These are phyloP conservation scores for Odontomachus brunneus DNA, from an alignment of 1,140 invertebrate genomes.

Conservation along the genomic window DNA sequence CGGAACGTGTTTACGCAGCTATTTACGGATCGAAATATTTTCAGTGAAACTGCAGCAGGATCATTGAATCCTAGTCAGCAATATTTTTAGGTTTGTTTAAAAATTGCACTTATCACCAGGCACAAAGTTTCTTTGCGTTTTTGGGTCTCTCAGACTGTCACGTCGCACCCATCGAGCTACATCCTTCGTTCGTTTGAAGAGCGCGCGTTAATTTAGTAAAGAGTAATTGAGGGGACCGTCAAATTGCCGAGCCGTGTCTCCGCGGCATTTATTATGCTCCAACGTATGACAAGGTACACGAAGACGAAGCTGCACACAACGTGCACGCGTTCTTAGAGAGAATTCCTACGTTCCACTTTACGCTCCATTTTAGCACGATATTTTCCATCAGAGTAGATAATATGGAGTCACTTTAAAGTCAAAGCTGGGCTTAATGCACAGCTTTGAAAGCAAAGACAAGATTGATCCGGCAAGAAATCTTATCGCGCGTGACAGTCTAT, in stretches of 20 bases:
- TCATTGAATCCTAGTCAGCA: background rate
- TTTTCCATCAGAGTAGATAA: slow-evolving; percentile 4
- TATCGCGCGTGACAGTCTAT: slow-evolving; percentile 30
- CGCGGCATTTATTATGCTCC: background rate
- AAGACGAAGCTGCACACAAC: background rate
- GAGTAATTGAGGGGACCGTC: background rate
- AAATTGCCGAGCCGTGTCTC: background rate
- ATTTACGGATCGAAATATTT: background rate
- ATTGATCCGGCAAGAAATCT: slow-evolving; percentile 15
- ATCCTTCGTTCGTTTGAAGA: background rate
- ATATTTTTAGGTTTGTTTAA: background rate
- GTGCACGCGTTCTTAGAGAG: background rate
- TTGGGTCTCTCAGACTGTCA: background rate
- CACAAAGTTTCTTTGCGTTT: background rate
- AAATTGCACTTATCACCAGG: background rate
- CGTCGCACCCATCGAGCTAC: background rate
- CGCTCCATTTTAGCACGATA: background rate
- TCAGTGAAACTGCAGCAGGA: background rate
- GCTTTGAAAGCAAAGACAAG: background rate
- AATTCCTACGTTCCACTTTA: background rate
- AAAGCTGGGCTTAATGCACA: slow-evolving; percentile 1
- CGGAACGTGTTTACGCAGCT: background rate
- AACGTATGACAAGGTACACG: background rate
- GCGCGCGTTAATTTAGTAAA: background rate
- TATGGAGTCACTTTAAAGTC: background rate